Percentiles rank a stretch among this genome's conserved stretches.
Evolutionary conservation across 2,797 vertebrate genomes (phyloP).

Genomic region (Pteronotus mesoamericanus): DNA sequence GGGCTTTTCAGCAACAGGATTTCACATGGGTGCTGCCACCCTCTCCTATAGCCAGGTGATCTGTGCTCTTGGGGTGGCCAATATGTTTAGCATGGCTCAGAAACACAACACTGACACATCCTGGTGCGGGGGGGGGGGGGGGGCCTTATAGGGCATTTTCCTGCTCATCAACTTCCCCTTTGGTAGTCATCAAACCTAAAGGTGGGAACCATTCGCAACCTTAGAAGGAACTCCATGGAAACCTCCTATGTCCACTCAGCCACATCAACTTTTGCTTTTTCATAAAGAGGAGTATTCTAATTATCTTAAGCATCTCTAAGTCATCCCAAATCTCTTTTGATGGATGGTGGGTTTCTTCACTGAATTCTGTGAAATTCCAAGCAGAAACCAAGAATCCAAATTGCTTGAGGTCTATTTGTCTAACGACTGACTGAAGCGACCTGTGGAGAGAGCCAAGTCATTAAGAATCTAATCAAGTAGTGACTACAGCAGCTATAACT

Average conservation of each 20-base stretch:
- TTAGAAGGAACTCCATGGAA: background rate
- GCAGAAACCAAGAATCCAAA: background rate
- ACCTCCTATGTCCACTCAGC: background rate
- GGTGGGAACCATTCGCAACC: background rate
- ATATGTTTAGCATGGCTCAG: background rate
- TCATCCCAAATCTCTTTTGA: constrained; percentile 6
- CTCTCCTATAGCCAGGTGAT: background rate
- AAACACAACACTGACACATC: background rate
- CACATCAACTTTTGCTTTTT: background rate
- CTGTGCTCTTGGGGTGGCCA: background rate
- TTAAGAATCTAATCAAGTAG: constrained; percentile 43
- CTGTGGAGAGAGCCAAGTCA: background rate
- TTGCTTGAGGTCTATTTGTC: constrained; percentile 7
- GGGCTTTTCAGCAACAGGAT: background rate
- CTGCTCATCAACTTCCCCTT: background rate
- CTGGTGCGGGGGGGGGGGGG: too few species aligned
- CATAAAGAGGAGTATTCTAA: background rate
- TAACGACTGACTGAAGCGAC: background rate
- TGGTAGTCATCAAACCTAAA: background rate
- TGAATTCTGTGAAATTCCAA: background rate
- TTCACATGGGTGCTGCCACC: background rate
- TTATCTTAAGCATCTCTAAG: background rate
- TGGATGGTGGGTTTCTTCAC: background rate
- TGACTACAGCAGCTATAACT: background rate
- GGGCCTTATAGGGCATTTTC: background rate